These are phyloP conservation scores for Rapana venosa DNA, from an alignment of 2,888 invertebrate genomes.

Conservation along the genomic window DNA sequence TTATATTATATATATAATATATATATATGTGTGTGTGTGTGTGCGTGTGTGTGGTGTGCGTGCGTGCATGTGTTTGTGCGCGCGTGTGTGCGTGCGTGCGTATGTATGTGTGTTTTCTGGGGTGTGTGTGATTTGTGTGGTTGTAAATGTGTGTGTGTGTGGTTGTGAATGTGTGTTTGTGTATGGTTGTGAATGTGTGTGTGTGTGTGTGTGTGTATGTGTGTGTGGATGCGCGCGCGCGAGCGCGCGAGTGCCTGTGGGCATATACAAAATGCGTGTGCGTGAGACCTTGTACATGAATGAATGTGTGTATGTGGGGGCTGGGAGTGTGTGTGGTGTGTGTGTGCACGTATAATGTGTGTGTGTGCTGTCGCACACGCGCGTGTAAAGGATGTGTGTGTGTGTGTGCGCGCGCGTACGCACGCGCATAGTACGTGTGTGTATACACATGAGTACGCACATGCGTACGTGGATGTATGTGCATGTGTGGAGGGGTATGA, in stretches of 20 bases:
- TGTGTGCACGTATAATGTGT: conserved; percentile 2
- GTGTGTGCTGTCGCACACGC: background rate
- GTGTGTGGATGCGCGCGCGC: background rate
- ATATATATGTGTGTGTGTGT: background rate
- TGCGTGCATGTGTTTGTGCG: background rate
- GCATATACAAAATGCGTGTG: background rate
- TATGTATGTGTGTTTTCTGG: background rate
- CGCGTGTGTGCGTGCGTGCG: background rate
- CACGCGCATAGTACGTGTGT: background rate
- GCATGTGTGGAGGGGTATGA: background rate
- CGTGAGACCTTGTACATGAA: background rate
- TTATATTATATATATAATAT: too few relatives aligned
- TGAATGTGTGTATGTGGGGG: background rate
- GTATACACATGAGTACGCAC: background rate
- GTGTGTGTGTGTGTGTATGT: background rate
- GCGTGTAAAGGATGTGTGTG: background rate
- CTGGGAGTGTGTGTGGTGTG: background rate
- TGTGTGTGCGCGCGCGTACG: background rate
- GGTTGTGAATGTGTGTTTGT: background rate
- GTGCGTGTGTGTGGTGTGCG: background rate
- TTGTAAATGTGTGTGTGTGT: background rate
- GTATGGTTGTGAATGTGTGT: background rate
- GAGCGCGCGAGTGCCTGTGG: background rate
- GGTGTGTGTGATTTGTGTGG: too few relatives aligned
- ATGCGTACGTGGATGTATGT: background rate